Base-by-base conservation (phyloP, 2,113 vertebrate species). In the Coregonus clupeaformis region DNA sequence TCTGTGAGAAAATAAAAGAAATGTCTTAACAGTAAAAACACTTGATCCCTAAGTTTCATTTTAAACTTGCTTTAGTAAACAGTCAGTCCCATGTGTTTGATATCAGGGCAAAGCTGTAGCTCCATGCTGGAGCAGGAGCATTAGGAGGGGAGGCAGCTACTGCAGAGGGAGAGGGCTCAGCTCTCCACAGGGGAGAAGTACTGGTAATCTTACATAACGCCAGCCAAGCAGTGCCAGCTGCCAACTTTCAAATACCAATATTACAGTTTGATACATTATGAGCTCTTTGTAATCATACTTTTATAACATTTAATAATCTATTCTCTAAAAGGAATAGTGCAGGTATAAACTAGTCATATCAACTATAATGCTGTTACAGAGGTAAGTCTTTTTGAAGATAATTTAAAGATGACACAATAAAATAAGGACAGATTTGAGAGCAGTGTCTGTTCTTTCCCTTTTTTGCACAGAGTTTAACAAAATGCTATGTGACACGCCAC, bases 11-110 rank as follows among this genome's bases (percentile, higher is more conserved):
- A 81, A 75, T 75, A 72, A 77, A 78, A 82, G 63, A 60, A 77
- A 59, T 73, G 71, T 72, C 76, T 71, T 80, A 78, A 67, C 71
- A 45, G 70, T 70, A 29, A 75, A 81, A 76, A 82, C 77, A 73
- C 73, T 73, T 74, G 73, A 80, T 80, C 70, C 29, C 52, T 67
- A 14, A 25, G 73, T 80, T 77, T 75, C 59, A 64, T 70, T 75
- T 80, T 29, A 74, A 80, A 71, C 69, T 67, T 47, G 49, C 71
- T 74, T 75, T 75, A 75, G 60, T 69, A 75, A 73, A 72, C 62
- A 25, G 2, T 42, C 62, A 25, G 42, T 42, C 25, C 69, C 64
- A 72, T 63, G 69, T 70, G 73, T 75, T 75, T 67, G 76, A 75
- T 69, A 78, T 75, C 30, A 72, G 49, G 62, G 55, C 52, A 62